Evolutionary conservation across 2,113 vertebrate genomes (phyloP).

Genomic region (Carettochelys insculpta): DNA sequence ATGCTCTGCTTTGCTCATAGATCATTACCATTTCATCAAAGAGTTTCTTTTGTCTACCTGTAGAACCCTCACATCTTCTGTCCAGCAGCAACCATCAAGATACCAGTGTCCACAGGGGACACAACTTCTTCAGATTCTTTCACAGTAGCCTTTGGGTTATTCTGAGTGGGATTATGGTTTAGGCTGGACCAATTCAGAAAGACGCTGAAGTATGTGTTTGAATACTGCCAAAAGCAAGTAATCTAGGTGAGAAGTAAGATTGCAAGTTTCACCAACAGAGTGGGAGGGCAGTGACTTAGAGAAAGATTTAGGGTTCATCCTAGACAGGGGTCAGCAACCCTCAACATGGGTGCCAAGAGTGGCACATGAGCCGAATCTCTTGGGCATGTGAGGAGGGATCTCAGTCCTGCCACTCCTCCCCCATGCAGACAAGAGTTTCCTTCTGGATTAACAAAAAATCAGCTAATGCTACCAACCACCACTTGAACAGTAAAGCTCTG

Average conservation of each 20-base stretch:
- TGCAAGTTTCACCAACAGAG: not conserved
- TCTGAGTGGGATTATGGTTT: rapidly evolving
- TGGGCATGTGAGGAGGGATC: too few relatives aligned
- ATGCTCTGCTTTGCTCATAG: rapidly evolving
- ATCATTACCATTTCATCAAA: rapidly evolving
- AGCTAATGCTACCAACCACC: too few relatives aligned
- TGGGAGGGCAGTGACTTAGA: not conserved
- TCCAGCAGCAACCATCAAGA: rapidly evolving
- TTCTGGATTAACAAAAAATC: too few relatives aligned
- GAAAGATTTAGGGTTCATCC: not conserved
- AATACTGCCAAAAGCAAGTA: not conserved
- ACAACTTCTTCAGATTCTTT: not conserved
- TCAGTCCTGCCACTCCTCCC: too few relatives aligned
- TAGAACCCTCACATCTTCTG: not conserved
- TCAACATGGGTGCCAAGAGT: too few relatives aligned
- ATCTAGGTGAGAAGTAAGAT: not conserved
- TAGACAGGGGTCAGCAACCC: too few relatives aligned
- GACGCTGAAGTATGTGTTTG: rapidly evolving
- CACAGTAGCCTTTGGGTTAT: not conserved
- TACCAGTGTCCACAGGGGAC: not conserved
- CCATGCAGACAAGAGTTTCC: too few relatives aligned
- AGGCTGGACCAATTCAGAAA: not conserved
- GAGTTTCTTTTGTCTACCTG: rapidly evolving
- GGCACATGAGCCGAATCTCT: too few relatives aligned
- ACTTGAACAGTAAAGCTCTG: too few relatives aligned